These are phyloP conservation scores for Cyclophora albipunctata DNA, from an alignment of 2,888 invertebrate genomes.

Conservation along the genomic window DNA sequence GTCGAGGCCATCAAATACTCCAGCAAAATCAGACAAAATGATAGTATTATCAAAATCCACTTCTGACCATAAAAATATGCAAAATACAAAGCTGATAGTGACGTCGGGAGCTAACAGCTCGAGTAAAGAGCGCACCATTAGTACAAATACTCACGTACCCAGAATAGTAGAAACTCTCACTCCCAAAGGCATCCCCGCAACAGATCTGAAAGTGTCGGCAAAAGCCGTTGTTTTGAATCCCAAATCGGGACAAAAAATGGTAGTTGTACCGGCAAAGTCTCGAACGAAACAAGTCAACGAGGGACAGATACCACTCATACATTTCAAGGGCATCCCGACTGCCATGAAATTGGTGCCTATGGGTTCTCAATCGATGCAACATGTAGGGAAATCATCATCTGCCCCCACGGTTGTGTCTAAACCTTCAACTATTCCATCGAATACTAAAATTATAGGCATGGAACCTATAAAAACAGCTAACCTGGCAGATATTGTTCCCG, in stretches of 20 bases:
- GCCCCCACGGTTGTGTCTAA: slow-evolving; percentile 52
- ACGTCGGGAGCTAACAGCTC: slow-evolving; percentile 45
- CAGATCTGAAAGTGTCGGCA: slow-evolving; percentile 66
- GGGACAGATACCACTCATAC: slow-evolving; percentile 56
- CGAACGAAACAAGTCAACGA: slow-evolving; percentile 53
- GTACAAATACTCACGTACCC: slow-evolving; percentile 42
- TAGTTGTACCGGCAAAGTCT: slow-evolving; percentile 63
- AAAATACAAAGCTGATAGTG: slow-evolving; percentile 56
- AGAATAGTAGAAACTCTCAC: slow-evolving; percentile 53
- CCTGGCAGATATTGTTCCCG: slow-evolving; percentile 64
- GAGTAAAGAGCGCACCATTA: slow-evolving; percentile 35
- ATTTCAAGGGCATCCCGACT: slow-evolving; percentile 63
- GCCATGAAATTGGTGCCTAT: slow-evolving; percentile 68
- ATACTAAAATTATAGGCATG: slow-evolving; percentile 44
- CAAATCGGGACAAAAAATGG: slow-evolving; percentile 70
- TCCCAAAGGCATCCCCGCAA: slow-evolving; percentile 65
- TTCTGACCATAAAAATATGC: slow-evolving; percentile 40
- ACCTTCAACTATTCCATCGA: slow-evolving; percentile 41
- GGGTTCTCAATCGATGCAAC: slow-evolving; percentile 49
- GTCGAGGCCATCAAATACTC: slow-evolving; percentile 32
- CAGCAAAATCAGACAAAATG: slow-evolving; percentile 54
- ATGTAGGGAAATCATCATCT: slow-evolving; percentile 37
- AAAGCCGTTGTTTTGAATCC: slow-evolving; percentile 67
- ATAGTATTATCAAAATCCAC: slow-evolving; percentile 64
- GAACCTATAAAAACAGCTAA: slow-evolving; percentile 61